phyloP scores from a whole-genome alignment of 2,113 vertebrate genomes.

The Bombycilla garrulus region DNA sequence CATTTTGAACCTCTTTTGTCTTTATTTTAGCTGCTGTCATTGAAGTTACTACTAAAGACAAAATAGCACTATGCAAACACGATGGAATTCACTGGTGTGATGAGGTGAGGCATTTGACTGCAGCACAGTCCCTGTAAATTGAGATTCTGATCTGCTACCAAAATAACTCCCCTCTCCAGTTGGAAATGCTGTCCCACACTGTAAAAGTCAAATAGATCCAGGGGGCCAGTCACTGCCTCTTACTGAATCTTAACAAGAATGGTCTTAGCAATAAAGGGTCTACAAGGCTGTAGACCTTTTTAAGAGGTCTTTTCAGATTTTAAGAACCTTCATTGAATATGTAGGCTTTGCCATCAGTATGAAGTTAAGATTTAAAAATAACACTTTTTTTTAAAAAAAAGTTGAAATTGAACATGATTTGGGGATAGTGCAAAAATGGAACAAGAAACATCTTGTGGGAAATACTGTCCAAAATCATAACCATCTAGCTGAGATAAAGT shows the following conservation, averaged over 20 bases:
- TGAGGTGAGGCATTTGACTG: background rate
- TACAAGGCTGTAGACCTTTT: background rate
- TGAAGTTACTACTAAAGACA: too few relatives aligned
- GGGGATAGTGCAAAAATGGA: background rate
- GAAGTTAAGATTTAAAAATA: background rate
- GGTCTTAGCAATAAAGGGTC: background rate
- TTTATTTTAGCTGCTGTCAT: too few relatives aligned
- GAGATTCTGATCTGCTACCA: background rate
- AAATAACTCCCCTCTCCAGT: background rate
- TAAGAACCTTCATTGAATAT: background rate
- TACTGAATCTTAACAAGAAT: background rate
- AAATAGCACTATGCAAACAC: background rate
- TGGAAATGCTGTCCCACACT: background rate
- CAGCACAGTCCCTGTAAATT: background rate
- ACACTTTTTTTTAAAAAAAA: background rate
- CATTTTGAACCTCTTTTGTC: background rate
- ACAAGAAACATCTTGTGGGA: conserved; percentile 27
- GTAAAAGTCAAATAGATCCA: background rate
- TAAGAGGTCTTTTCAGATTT: too few relatives aligned
- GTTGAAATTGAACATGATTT: background rate
- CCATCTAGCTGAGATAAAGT: background rate
- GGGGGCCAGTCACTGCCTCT: background rate
- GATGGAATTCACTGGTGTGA: background rate
- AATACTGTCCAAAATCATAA: conserved; percentile 23
- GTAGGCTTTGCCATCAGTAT: background rate